These are phyloP conservation scores for Ditylenchus dipsaci DNA, from an alignment of 1,140 invertebrate species.

Conservation along the genomic window DNA sequence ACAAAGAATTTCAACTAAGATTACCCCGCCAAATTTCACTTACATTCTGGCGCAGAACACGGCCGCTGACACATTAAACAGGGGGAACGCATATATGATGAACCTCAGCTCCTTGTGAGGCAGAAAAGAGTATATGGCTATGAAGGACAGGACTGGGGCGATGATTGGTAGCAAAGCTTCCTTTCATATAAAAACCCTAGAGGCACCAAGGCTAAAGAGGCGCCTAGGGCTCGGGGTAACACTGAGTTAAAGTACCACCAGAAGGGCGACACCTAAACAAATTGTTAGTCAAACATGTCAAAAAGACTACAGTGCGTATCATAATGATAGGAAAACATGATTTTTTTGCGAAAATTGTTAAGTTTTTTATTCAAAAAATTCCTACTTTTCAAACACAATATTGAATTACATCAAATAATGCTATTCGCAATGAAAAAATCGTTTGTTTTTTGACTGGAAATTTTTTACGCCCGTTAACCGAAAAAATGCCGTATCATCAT, in stretches of 20 bases:
- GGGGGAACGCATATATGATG: slow-evolving; percentile 90
- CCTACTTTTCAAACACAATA: too few species aligned
- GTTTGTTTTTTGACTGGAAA: too few species aligned
- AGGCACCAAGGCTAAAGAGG: slow-evolving; percentile 76
- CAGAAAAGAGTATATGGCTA: slow-evolving; percentile 83
- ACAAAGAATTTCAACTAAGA: too few species aligned
- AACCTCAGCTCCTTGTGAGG: slow-evolving; percentile 98
- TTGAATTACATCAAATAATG: too few species aligned
- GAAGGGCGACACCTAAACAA: slow-evolving; percentile 67
- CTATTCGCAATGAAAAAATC: too few species aligned
- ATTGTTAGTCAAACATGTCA: neutral
- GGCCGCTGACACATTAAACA: slow-evolving; percentile 85
- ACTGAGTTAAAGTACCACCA: slow-evolving; percentile 98
- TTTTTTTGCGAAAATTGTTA: too few species aligned
- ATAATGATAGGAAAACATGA: too few species aligned
- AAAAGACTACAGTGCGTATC: slow-evolving; percentile 3
- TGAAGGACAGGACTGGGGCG: slow-evolving; percentile 64
- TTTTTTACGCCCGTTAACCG: too few species aligned
- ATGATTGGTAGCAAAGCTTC: slow-evolving; percentile 69
- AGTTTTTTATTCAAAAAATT: too few species aligned
- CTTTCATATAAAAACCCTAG: slow-evolving; percentile 73
- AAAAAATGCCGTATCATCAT: too few species aligned
- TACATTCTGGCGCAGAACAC: slow-evolving; percentile 67
- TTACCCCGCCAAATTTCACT: too few species aligned
- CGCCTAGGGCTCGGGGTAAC: slow-evolving; percentile 78